Base-by-base conservation (phyloP, 2,113 vertebrate genomes). In the Sigmodon hispidus region DNA sequence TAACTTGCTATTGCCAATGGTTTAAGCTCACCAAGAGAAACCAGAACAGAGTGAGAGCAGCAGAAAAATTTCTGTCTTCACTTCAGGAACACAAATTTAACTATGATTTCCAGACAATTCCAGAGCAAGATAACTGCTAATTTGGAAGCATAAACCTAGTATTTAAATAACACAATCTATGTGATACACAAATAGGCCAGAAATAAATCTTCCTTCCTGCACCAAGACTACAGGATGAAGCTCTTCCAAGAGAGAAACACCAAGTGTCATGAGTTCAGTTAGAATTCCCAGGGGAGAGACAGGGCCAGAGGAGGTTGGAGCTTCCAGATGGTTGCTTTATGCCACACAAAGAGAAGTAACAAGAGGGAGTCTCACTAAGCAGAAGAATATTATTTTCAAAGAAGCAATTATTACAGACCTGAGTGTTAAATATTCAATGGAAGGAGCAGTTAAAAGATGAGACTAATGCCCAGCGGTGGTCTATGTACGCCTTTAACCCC, bases 51-150 rank as follows among this genome's bases (percentile, higher is more conserved):
- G 70, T 87, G 17, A 96, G 86, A 93, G 55, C 85, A 93, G 90
- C 83, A 93, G 89, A 2, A 48, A 69, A 26, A 70, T 95, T 94
- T 94, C 92, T 95, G 94, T 91, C 95, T 97, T 93, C 89, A 59
- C 94, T 96, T 97, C 31, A 26, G 70, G 40, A 96, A 96, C 90
- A 97, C 63, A 36, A 90, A 96, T 92, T 96, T 81, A 85, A 87
- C 63, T 83, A 91, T 75, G 73, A 95, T 91, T 87, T 94, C 67
- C n/a, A 90, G 93, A 91, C 95, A 95, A 95, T 97, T 96, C 73
- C 63, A 96, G 69, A 85, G 95, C 79, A 95, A 91, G 83, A 93
- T 90, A 77, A 84, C 87, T 96, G 91, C 91, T 96, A 91, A 96
- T 97, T 95, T 94, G 36, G 80, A 97, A 59, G 76, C 57, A 94